Conservation (phyloP, 2,113 vertebrate genomes). For the Crocuta crocuta region DNA sequence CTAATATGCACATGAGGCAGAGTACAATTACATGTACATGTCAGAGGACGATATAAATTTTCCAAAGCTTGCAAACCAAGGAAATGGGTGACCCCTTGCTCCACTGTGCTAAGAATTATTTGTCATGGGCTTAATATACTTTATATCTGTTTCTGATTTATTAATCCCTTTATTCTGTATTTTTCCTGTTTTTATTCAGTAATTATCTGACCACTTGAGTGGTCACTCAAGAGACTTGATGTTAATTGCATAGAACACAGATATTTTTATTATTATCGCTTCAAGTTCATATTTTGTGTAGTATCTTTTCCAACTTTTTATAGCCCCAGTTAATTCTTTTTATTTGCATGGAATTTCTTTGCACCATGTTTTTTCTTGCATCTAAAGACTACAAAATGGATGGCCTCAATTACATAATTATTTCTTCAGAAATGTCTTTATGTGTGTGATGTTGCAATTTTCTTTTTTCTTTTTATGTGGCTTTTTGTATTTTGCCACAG, state of each 20-base stretch:
- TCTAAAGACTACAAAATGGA: not conserved
- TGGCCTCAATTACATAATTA: not conserved
- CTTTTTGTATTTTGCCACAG: constrained; percentile 34
- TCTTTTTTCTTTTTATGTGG: not conserved
- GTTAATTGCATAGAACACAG: not conserved
- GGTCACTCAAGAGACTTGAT: not conserved
- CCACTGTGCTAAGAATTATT: not conserved
- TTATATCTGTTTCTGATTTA: not conserved
- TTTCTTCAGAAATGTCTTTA: not conserved
- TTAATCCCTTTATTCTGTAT: not conserved
- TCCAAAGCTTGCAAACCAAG: not conserved
- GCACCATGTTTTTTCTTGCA: not conserved
- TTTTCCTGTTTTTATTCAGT: not conserved
- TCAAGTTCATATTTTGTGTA: constrained; percentile 3
- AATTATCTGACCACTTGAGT: not conserved
- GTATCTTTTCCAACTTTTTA: not conserved
- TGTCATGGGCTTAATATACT: not conserved
- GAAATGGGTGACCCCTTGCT: not conserved
- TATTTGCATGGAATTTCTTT: not conserved
- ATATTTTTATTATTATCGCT: not conserved
- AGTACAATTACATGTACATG: not conserved
- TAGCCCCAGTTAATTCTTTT: not conserved
- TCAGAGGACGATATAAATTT: not conserved
- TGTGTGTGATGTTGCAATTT: not conserved
- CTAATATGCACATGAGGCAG: not conserved